A percentile compares a stretch with the other conserved stretches of the same genome.
phyloP scores from a whole-genome alignment of 1,140 invertebrate genomes.

The Papilio polyxenes region DNA sequence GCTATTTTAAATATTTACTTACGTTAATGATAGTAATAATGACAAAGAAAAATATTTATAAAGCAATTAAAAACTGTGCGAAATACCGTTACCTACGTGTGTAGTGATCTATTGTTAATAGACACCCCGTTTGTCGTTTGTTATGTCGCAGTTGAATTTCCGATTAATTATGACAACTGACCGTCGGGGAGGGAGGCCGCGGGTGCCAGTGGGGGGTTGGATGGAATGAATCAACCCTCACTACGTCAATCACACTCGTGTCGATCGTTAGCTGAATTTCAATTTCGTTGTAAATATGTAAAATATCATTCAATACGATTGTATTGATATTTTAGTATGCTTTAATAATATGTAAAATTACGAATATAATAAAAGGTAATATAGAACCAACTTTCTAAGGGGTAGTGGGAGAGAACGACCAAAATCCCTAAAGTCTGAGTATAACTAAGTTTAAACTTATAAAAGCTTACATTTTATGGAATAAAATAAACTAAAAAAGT shows the following conservation, averaged over 20 bases:
- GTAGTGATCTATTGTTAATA: conserved; percentile 34
- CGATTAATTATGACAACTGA: conserved; percentile 52
- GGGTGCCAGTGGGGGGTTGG: conserved; percentile 36
- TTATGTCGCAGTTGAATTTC: conserved; percentile 41
- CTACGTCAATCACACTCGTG: conserved; percentile 48
- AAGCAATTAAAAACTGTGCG: not conserved
- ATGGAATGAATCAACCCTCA: conserved; percentile 45
- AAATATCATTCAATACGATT: not conserved
- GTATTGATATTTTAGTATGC: not conserved
- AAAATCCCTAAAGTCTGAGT: no score
- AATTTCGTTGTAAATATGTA: conserved; percentile 30
- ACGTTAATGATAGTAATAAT: no score
- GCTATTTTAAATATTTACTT: no score
- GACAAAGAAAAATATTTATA: not conserved
- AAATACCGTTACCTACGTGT: conserved; percentile 11
- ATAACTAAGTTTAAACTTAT: no score
- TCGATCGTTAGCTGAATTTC: conserved; percentile 37
- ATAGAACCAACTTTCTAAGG: not conserved
- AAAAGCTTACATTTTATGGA: no score
- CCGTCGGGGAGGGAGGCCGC: conserved; percentile 42
- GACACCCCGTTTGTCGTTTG: conserved; percentile 44
- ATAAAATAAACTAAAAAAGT: not conserved
- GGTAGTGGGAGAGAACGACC: no score
- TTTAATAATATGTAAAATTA: not conserved
- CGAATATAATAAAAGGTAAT: not conserved